Base-by-base conservation (phyloP, 2,888 invertebrate species). In the Pheosia tremula region DNA sequence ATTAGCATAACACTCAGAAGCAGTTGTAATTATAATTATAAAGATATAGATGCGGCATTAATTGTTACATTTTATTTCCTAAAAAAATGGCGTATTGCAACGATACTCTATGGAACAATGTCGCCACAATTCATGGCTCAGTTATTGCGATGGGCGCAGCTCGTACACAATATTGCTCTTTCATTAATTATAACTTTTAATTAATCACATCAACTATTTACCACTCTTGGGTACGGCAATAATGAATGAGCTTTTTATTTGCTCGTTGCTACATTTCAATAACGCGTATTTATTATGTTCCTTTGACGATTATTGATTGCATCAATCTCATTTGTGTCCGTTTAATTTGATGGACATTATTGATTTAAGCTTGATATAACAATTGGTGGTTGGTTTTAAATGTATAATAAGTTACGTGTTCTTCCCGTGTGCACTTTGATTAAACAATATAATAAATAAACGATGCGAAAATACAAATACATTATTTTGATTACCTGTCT, bases 171-270 rank as follows among this genome's bases (percentile, higher is more conserved):
- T 83, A 85, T 81, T 79, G 80, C 81, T 82, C 81, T 85, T 84
- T 81, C 79, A 87, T 88, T 87, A 86, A 89, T 88, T 87, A 87
- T 82, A 72, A 76, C 72, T 83, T 84, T 86, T 84, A 89, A 88
- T 88, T 87, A 86, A 87, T 87, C 80, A 85, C 77, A 83, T 81
- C 79, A 83, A 86, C 84, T 83, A 81, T 81, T 82, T 81, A 79
- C 24, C 24, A 24, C 77, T 69, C 70, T 77, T 77, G 80, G 79
- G 79, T 69, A 68, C 52, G 61, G 63, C 62, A 39, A 68, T 77
- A 75, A 84, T 82, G 78, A 83, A 86, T 73, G 81, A 81, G 79
- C 77, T 82, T 84, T 84, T 83, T 81, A 84, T 85, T 84, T 81
- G 77, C 77, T 78, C 75, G 75, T 76, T 70, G 76, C 70, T 74